Evolutionary conservation across 2,113 vertebrate genomes (phyloP), one percentile per base, ranked within the genome.

Genomic region (Actenoides hombroni): DNA sequence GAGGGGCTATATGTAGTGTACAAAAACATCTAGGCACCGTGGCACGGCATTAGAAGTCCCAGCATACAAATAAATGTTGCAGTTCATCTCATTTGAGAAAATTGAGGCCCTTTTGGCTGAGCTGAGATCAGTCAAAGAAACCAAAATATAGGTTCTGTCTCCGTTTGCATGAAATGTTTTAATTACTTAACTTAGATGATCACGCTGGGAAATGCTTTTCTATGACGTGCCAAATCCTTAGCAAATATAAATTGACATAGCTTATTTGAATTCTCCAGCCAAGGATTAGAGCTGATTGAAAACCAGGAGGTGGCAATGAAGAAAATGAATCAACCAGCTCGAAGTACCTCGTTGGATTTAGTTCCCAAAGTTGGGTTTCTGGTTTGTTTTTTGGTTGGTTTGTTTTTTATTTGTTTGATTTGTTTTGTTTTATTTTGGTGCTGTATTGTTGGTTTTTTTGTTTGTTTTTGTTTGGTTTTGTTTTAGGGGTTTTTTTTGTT

Each of bases 101-200:
- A 95, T 26, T 40, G 29, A 40, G 89, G 63, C 69, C 35, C 77
- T 92, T 93, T 92, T 2, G 3, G 24, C 65, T 87, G 77, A 89
- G 53, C 81, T 93, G 65, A 69, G 69, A 96, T 94, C 69, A 93
- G 91, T 93, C 92, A 87, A 87, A 93, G 81, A 73, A 92, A 86
- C 71, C 76, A 67, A 94, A 94, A 93, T 86, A 84, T 2, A 82
- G 61, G 73, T 84, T 86, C 54, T 89, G 8, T 92, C 54, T 54
- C 61, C 95, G 25, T 86, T 92, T 95, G 95, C 40, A 26, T 94
- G 86, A 94, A 92, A 92, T 88, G 61, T 82, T 96, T 95, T 95
- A 94, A 96, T 96, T 96, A 95, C 73, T 94, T 88, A 92, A 93
- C 90, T 93, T 82, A 59, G 81, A 95, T 94, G 88, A 92, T 97